A percentile compares a stretch with the other conserved stretches of the same genome.
These are phyloP conservation scores for Eriocheir sinensis DNA, from an alignment of 1,140 invertebrate species.

Conservation along the genomic window DNA sequence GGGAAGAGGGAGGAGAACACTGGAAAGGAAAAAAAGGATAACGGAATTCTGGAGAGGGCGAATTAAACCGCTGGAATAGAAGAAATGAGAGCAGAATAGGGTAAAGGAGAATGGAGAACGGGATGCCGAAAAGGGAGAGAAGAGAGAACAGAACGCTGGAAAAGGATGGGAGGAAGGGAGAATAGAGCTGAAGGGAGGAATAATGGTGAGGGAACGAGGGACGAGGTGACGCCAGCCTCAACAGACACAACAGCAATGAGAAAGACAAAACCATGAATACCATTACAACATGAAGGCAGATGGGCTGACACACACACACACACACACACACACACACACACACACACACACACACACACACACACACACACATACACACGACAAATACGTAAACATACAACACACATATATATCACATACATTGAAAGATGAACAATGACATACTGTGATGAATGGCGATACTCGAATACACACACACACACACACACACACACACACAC, in stretches of 20 bases:
- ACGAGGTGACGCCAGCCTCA: not conserved
- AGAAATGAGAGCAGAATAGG: no score
- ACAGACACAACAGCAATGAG: not conserved
- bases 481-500: not conserved
- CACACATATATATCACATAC: slow-evolving; percentile 25
- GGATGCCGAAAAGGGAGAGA: no score
- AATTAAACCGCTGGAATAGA: no score
- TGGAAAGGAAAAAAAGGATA: no score
- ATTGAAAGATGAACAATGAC: not conserved
- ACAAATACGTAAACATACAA: not conserved
- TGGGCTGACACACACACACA: not conserved
- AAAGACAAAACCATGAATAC: not conserved
- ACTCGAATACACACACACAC: not conserved
- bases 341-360: not conserved
- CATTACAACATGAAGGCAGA: not conserved
- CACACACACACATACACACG: not conserved
- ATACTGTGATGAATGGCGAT: not conserved
- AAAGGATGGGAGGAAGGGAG: no score
- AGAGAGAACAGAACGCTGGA: no score
- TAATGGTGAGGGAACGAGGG: not conserved
- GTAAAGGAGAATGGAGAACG: no score
- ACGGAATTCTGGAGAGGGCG: no score
- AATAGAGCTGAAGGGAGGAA: no score
- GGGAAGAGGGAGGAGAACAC: no score
- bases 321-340: not conserved